Base-by-base conservation (phyloP, 2,888 invertebrate genomes). In the Folsomia manolachei region DNA sequence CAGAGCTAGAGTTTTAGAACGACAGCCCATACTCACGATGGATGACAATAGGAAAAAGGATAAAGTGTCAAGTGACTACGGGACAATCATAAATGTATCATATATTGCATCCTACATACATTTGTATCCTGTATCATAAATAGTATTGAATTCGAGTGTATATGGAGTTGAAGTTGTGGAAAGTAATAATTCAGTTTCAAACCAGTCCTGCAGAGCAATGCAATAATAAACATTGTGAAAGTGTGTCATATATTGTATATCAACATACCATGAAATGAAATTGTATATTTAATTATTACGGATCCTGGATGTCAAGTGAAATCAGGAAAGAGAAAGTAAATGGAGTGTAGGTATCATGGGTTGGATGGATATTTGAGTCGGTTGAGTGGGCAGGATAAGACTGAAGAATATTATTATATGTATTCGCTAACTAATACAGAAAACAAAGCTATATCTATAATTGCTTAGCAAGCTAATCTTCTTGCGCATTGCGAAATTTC, bases 401-500 rank as follows among this genome's bases (percentile, higher is more conserved):
- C 14, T 14, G 18, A 52, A 18, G 18, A 52, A 52, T 11, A 14
- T 60, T 24, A 23, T 23, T 63, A 63, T 23, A 39, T 39, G 39
- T 39, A 14, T 39, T n/a, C n/a, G n/a, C n/a, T n/a, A n/a, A 39
- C 39, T 39, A 39, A 39, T 39, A 14, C 39, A 56, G 56, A 19
- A 56, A 21, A 19, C 56, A 14, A 56, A 14, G n/a, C 56, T 19
- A 19, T 56, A 56, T 56, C 18, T 56, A 56, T 56, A 67, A 67
- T 67, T 67, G 67, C 56, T 60, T 67, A 56, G 56, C 56, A 9
- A 26, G 60, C 26, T 67, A 56, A 67, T 67, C 67, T 56, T 67
- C 67, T 67, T 67, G 67, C 67, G 67, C 67, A 67, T 56, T 67
- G 67, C 67, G 67, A 67, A 67, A 67, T 67, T 67, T 67, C 67